Conservation (phyloP, 1,140 invertebrate species). For the Chironomus tepperi region DNA sequence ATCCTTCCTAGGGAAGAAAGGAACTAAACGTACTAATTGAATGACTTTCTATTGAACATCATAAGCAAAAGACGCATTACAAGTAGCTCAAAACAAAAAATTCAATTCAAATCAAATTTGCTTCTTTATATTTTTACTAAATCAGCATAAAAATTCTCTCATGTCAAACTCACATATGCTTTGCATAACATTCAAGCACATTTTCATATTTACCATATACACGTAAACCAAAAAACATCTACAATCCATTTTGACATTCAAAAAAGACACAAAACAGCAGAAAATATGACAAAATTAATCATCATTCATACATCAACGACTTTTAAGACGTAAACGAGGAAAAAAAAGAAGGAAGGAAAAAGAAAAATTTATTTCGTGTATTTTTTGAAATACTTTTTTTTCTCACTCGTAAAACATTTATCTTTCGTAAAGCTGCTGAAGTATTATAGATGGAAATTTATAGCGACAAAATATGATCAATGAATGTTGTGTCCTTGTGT, state of each 20-base stretch:
- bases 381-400: background rate
- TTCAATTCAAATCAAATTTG: background rate
- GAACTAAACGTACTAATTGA: too few species aligned
- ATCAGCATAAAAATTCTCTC: background rate
- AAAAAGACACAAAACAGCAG: background rate
- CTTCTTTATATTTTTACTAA: too few species aligned
- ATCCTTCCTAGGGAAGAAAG: too few species aligned
- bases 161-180: background rate
- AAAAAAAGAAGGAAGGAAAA: background rate
- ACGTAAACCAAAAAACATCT: background rate
- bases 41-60: too few species aligned
- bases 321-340: background rate
- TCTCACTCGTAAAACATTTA: background rate
- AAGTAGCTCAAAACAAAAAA: background rate
- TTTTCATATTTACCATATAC: conserved; percentile 4
- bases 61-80: too few species aligned
- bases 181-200: background rate
- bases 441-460: background rate
- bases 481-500: too few species aligned
- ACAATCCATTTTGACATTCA: background rate
- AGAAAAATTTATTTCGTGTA: background rate
- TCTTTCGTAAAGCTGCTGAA: background rate
- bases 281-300: conserved; percentile 15
- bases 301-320: background rate
- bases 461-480: background rate